phyloP scores from a whole-genome alignment of 2,888 invertebrate genomes.

The Amiota minor region DNA sequence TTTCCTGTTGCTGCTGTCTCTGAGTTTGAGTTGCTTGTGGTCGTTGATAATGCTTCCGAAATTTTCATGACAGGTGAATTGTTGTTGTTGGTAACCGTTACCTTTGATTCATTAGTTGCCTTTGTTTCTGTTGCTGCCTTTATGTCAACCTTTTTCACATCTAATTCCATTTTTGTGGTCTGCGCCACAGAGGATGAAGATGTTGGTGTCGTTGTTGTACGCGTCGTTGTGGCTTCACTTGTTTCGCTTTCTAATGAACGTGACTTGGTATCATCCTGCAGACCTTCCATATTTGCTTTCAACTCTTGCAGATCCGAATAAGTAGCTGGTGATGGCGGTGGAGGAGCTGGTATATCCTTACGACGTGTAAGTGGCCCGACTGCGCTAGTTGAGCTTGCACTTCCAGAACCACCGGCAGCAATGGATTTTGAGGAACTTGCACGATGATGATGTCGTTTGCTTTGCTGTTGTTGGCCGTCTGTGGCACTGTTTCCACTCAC shows the following conservation, averaged over 20 bases:
- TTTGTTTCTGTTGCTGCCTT: neutral
- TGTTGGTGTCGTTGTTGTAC: neutral
- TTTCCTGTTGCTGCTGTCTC: neutral
- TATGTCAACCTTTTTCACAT: conserved; percentile 1
- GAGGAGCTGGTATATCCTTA: conserved; percentile 66
- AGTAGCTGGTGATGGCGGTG: conserved; percentile 66
- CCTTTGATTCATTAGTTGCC: neutral
- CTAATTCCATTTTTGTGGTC: neutral
- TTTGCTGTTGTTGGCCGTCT: neutral
- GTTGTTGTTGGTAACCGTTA: conserved; percentile 27
- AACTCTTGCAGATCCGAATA: conserved; percentile 67
- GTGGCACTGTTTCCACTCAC: neutral
- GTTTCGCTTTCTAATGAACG: conserved; percentile 55
- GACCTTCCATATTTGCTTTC: conserved; percentile 62
- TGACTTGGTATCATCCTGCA: conserved; percentile 60
- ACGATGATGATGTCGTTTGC: conserved; percentile 57
- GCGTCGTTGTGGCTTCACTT: conserved; percentile 40
- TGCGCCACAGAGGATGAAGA: neutral
- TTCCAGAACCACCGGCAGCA: conserved; percentile 24
- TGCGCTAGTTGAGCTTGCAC: conserved; percentile 24
- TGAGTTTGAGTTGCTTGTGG: neutral
- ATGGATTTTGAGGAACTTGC: conserved; percentile 43
- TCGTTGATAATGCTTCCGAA: neutral
- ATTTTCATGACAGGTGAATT: neutral
- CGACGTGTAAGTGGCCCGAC: conserved; percentile 46